A percentile compares a stretch with the other conserved stretches of the same genome.
Conservation (phyloP, 2,113 vertebrate genomes). For the Tetraodon nigroviridis region DNA sequence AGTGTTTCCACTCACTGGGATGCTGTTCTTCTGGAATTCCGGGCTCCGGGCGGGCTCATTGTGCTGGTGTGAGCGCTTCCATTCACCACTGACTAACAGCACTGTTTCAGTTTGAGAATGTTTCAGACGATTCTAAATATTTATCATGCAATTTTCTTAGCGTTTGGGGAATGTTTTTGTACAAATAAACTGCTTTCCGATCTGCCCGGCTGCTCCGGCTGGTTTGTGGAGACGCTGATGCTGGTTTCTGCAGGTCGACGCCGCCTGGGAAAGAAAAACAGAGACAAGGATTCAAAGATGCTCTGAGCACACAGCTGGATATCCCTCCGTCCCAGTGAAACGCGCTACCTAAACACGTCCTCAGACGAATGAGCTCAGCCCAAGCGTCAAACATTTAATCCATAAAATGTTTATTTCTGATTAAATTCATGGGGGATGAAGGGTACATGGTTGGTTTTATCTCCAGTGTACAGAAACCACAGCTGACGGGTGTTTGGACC, state of each 20-base stretch:
- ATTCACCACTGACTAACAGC: conserved; percentile 50
- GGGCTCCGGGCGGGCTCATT: conserved; percentile 32
- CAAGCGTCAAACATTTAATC: conserved; percentile 73
- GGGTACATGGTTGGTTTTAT: conserved; percentile 67
- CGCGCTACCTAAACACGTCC: too few species aligned
- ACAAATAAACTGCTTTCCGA: conserved; percentile 62
- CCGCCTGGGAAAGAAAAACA: too few species aligned
- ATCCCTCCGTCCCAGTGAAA: too few species aligned
- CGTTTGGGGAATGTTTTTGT: conserved; percentile 41
- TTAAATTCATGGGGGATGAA: conserved; percentile 74
- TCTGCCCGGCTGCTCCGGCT: conserved; percentile 16
- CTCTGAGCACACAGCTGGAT: conserved; percentile 34
- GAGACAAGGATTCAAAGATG: too few species aligned
- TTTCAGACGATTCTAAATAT: conserved; percentile 60
- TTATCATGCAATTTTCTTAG: conserved; percentile 59
- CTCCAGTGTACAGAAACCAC: conserved; percentile 81
- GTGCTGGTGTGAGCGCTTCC: conserved; percentile 51
- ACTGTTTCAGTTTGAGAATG: conserved; percentile 49
- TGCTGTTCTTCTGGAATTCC: conserved; percentile 26
- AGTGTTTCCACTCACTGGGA: conserved; percentile 13
- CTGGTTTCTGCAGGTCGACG: background rate
- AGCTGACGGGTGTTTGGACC: conserved; percentile 64
- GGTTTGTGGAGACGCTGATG: background rate
- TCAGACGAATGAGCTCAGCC: conserved; percentile 23
- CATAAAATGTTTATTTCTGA: conserved; percentile 78